Percentiles rank a stretch among this genome's conserved stretches.
These are phyloP conservation scores for Paramacrobiotus metropolitanus DNA, from an alignment of 1,140 invertebrate genomes.

Conservation along the genomic window DNA sequence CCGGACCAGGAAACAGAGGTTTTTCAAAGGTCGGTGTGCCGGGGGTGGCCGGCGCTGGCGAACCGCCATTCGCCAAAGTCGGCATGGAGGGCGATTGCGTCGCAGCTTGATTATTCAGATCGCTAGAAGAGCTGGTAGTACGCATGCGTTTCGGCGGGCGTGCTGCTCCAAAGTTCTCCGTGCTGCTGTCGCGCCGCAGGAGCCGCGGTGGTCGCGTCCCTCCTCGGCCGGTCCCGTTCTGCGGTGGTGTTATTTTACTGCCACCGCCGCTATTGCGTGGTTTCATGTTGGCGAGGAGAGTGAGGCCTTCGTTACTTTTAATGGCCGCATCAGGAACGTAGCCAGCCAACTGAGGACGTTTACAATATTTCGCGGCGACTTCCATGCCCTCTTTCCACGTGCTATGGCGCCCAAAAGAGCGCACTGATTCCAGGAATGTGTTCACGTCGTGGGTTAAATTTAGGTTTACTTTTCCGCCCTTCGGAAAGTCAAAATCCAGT, in stretches of 20 bases:
- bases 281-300: not conserved
- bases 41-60: not conserved
- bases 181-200: not conserved
- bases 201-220: no score
- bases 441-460: not conserved
- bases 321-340: not conserved
- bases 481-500: no score
- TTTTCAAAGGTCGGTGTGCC: not conserved
- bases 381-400: not conserved
- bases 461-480: not conserved
- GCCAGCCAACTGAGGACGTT: not conserved
- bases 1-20: not conserved
- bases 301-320: not conserved
- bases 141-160: not conserved
- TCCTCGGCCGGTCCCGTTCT: no score
- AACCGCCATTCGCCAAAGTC: not conserved
- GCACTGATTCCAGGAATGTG: not conserved
- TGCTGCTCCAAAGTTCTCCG: not conserved
- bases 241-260: no score
- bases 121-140: not conserved
- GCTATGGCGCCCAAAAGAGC: not conserved
- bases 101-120: not conserved
- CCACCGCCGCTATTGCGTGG: not conserved
- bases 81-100: not conserved
- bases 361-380: not conserved